Evolutionary conservation across 2,797 vertebrate species (phyloP), one percentile per base, ranked within the genome.

Genomic region (Euthynnus affinis): DNA sequence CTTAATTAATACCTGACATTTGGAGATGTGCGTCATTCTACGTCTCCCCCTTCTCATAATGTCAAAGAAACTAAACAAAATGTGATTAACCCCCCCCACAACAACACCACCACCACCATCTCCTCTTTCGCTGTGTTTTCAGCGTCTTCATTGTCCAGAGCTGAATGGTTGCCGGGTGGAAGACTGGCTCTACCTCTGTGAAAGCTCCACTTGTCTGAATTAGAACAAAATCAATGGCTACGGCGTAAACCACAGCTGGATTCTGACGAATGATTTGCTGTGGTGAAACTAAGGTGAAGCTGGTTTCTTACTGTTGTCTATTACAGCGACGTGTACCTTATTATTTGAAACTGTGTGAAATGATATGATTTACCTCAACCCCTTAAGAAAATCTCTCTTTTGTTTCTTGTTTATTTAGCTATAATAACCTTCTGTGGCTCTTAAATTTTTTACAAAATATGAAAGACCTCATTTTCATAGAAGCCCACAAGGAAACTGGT

Each of bases 341-440:
- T 60, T 9, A 57, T 64, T 27, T 37, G 49, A 78, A 65, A 22
- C 34, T 13, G 34, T 48, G 42, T 53, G 65, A 71, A 72, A 58
- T 23, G 27, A 69, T 46, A 17, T 2, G 49, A 32, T 29, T 64
- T 44, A 37, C 14, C 27, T n/a, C 6, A 40, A 52, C 57, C n/a
- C 68, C 44, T 80, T 37, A 37, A 3, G 17, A 5, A 37, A 61
- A 9, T 37, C 52, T 40, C 29, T 49, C 7, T 48, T 53, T 48
- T 58, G 56, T 9, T 52, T 56, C 23, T 71, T 67, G 64, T 83
- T 81, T 82, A 74, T 71, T 71, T 69, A 79, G 51, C 77, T 87
- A 62, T 13, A 48, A 67, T 64, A 56, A 65, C 46, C 72, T 77
- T 69, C 70, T 32, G 52, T 9, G 22, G 63, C 52, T 32, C 66